Evolutionary conservation across 2,888 invertebrate genomes (phyloP), one percentile per base, ranked within the genome.

Genomic region (Dolomedes plantarius): DNA sequence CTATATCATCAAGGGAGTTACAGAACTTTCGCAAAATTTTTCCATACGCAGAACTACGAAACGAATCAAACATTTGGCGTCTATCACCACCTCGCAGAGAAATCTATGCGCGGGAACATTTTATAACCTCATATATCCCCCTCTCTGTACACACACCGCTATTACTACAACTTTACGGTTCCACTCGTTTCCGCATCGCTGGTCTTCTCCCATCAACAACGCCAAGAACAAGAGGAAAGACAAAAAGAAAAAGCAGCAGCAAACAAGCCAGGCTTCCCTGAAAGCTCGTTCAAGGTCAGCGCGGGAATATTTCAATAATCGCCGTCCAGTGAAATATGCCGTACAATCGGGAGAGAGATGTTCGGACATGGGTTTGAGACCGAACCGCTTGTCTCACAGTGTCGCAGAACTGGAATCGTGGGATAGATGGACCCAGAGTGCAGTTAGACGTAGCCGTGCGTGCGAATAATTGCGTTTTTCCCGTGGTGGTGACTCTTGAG

Each of bases 291-390:
- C 67, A 76, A 68, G 76, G 67, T 68, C 46, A 50, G 23, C 31
- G 13, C 29, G 32, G 67, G 50, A 76, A 76, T 36, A 67, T 67
- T 76, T 31, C 67, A 46, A 76, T 68, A 76, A 76, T 76, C 46
- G 28, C 19, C 68, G 32, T 29, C 50, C 0, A 76, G 76, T 76
- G 76, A 76, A 76, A 76, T 76, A 76, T 76, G 76, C 68, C 27
- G 29, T 32, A 32, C 65, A 68, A 76, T 76, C 50, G 46, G n/a
- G n/a, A n/a, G n/a, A n/a, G n/a, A 50, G 39, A 46, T 31, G 6
- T 28, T 31, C 32, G 16, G 46, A 39, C 76, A 71, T 71, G 71
- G 71, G 50, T 50, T 41, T 28, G 11, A 6, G 23, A 32, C 13
- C 31, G 28, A 29, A 29, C 29, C 5, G 16, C 50, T 46, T 71